These are phyloP conservation scores for Enoplosus armatus DNA, from an alignment of 2,797 vertebrate genomes.

Conservation along the genomic window DNA sequence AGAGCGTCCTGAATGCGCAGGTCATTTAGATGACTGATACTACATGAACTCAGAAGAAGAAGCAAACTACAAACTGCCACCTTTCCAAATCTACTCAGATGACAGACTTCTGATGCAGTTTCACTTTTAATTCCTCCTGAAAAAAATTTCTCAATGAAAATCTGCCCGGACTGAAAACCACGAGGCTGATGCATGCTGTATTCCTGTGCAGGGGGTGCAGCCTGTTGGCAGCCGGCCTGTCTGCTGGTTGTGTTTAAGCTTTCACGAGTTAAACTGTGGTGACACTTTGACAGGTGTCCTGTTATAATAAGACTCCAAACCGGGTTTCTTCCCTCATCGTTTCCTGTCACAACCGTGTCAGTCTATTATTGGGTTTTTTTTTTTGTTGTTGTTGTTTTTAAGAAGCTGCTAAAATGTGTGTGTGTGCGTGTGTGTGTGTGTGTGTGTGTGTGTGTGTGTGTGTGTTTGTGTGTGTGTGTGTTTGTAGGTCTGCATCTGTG, in stretches of 20 bases:
- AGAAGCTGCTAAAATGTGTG: slow-evolving; percentile 37
- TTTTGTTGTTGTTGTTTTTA: slow-evolving; percentile 30
- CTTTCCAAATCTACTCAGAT: not conserved
- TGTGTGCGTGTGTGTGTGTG: slow-evolving; percentile 22
- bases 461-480: slow-evolving; percentile 39
- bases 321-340: slow-evolving; percentile 70
- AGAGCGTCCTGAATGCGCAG: too few relatives aligned
- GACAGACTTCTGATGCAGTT: not conserved
- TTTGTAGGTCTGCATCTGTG: slow-evolving; percentile 23
- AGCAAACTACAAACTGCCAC: not conserved
- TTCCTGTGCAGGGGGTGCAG: slow-evolving; percentile 28
- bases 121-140: not conserved
- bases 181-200: slow-evolving; percentile 6
- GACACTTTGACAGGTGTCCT: slow-evolving; percentile 80
- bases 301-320: slow-evolving; percentile 76
- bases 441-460: slow-evolving; percentile 33
- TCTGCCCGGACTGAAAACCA: not conserved
- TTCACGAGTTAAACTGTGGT: slow-evolving; percentile 71
- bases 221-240: slow-evolving; percentile 59
- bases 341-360: slow-evolving; percentile 75
- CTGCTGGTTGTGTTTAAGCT: slow-evolving; percentile 68
- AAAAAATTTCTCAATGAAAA: not conserved
- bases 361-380: slow-evolving; percentile 57
- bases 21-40: not conserved
- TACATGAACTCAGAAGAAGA: not conserved